These are phyloP conservation scores for Penaeus indicus DNA, from an alignment of 1,140 invertebrate genomes.

Conservation along the genomic window DNA sequence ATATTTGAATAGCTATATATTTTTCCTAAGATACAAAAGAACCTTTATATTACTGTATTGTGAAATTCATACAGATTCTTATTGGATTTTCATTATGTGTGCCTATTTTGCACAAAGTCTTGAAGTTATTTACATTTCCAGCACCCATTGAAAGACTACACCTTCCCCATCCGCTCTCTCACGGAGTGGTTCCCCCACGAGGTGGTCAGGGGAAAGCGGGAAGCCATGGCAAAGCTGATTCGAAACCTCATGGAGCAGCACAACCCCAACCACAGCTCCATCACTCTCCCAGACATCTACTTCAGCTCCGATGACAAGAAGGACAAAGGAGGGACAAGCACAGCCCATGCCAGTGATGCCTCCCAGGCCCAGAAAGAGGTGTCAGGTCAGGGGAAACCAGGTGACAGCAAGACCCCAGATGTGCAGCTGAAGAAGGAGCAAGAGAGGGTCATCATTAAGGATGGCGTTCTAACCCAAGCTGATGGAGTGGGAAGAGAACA, in stretches of 20 bases:
- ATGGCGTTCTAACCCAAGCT: too few relatives aligned
- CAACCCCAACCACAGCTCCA: slow-evolving; percentile 66
- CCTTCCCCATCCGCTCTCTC: slow-evolving; percentile 70
- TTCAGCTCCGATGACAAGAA: slow-evolving; percentile 55
- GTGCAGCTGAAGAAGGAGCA: too few relatives aligned
- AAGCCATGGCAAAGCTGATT: slow-evolving; percentile 70
- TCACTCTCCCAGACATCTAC: slow-evolving; percentile 60
- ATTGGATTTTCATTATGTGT: neutral
- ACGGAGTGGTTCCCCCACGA: slow-evolving; percentile 71
- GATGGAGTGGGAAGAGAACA: slow-evolving; percentile 18
- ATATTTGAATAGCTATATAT: too few relatives aligned
- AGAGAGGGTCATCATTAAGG: too few relatives aligned
- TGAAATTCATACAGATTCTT: neutral
- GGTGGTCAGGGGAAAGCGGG: slow-evolving; percentile 69
- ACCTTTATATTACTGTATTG: too few relatives aligned
- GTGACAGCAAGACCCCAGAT: too few relatives aligned
- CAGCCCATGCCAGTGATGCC: neutral
- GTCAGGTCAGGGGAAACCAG: too few relatives aligned
- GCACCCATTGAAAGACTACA: slow-evolving; percentile 71
- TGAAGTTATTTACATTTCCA: slow-evolving; percentile 65
- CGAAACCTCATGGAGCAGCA: slow-evolving; percentile 69
- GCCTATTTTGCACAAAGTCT: neutral
- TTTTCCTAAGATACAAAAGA: too few relatives aligned
- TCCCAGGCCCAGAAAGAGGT: neutral
- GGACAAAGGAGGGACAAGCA: slow-evolving; percentile 18